Evolutionary conservation across 1,140 invertebrate genomes (phyloP).

Genomic region (Homalodisca vitripennis): DNA sequence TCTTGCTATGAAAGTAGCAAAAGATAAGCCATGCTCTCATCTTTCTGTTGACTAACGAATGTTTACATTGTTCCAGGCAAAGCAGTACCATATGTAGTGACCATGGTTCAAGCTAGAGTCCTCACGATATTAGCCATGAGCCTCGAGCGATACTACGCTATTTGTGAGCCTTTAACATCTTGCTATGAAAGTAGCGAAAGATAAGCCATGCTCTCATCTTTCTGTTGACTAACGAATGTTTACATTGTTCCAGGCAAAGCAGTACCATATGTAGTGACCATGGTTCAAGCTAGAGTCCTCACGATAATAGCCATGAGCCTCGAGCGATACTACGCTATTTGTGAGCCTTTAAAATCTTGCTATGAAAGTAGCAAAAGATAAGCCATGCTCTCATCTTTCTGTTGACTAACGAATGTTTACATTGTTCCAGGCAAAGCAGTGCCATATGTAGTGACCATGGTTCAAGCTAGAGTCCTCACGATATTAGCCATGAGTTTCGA

Average conservation of each 20-base stretch:
- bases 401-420: slow-evolving; percentile 65
- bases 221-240: slow-evolving; percentile 56
- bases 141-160: slow-evolving; percentile 93
- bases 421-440: slow-evolving; percentile 73
- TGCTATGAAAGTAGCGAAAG: too few species aligned
- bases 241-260: slow-evolving; percentile 65
- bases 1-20: too few species aligned
- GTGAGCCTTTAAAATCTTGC: too few species aligned
- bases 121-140: slow-evolving; percentile 91
- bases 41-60: too few species aligned
- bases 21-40: too few species aligned
- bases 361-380: too few species aligned
- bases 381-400: too few species aligned
- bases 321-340: slow-evolving; percentile 93
- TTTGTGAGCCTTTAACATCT: too few species aligned
- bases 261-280: slow-evolving; percentile 89
- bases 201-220: too few species aligned
- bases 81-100: slow-evolving; percentile 88
- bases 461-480: slow-evolving; percentile 89
- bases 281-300: slow-evolving; percentile 88
- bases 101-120: slow-evolving; percentile 89
- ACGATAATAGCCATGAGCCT: slow-evolving; percentile 93
- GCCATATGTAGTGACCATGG: slow-evolving; percentile 89
- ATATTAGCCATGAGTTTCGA: slow-evolving; percentile 93
- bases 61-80: slow-evolving; percentile 60